phyloP scores from a whole-genome alignment of 2,113 vertebrate genomes.

The Oreochromis aureus region DNA sequence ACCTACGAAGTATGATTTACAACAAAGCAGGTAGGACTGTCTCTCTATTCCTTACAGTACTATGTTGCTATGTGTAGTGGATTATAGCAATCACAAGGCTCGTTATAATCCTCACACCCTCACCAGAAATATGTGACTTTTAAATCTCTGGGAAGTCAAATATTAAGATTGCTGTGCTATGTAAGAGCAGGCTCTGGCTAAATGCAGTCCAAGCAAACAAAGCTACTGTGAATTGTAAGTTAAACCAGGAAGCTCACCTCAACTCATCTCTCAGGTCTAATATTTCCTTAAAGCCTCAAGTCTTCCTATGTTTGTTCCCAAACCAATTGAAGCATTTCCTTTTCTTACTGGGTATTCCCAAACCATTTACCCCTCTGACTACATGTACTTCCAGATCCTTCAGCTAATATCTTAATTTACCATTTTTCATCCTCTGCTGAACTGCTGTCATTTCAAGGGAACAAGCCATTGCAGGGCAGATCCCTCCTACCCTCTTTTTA shows the following conservation, averaged over 20 bases:
- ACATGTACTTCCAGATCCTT: neutral
- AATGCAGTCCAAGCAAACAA: slow-evolving; percentile 1
- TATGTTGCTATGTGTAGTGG: slow-evolving; percentile 4
- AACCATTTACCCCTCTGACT: neutral
- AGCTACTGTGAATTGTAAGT: neutral
- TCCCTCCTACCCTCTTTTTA: neutral
- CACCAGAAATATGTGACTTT: slow-evolving; percentile 6
- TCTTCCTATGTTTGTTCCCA: neutral
- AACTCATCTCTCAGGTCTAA: neutral
- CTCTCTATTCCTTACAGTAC: neutral
- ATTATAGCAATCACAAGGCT: slow-evolving; percentile 29
- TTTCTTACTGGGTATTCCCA: neutral
- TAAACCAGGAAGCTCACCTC: neutral
- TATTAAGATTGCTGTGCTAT: slow-evolving; percentile 15
- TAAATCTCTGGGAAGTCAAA: slow-evolving; percentile 32
- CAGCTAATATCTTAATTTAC: neutral
- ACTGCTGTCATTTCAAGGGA: neutral
- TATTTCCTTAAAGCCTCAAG: neutral
- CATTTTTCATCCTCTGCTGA: neutral
- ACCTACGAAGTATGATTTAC: neutral
- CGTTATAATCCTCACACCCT: slow-evolving; percentile 32
- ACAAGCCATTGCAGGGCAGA: neutral
- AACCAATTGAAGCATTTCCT: neutral
- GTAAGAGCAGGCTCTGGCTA: neutral
- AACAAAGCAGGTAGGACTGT: neutral